Base-by-base conservation (phyloP, 2,113 vertebrate species). In the Oplegnathus fasciatus region DNA sequence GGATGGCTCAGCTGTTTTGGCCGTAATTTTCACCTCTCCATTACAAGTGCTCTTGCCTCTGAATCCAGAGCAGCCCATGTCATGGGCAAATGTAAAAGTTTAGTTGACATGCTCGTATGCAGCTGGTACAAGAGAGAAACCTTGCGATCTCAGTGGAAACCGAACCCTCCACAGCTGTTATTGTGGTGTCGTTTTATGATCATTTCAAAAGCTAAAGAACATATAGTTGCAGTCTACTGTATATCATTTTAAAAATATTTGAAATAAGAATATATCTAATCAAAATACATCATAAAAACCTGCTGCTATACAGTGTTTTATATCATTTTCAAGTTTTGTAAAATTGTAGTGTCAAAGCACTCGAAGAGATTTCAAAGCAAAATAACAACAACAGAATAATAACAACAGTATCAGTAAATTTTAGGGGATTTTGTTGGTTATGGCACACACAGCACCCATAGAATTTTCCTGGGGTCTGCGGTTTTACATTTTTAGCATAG, bases 1-100 rank as follows among this genome's bases (percentile, higher is more conserved):
- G 58, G 42, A 55, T 76, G 77, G 69, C 65, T 83, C 73, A 65
- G 75, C 84, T 80, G 78, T 82, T 88, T 75, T 61, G 67, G 60
- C 40, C 20, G 0, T 75, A 60, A 72, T 84, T 78, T 78, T 71
- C 55, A 62, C 68, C 69, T 66, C 32, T 73, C 61, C 20, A 75
- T 85, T 73, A 69, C 61, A 50, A 57, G 64, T 10, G 11, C 44
- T 24, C 20, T 74, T 65, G 42, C 69, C 37, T 71, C 37, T 55
- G 37, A 57, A 28, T 44, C 37, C 42, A 67, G 61, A 64, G 40
- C 32, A 65, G 57, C 32, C 22, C 30, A 34, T 74, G 74, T 54
- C 74, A 57, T 20, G 50, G 75, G 50, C 14, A 67, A 69, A 85
- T 78, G 78, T 71, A 52, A 72, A 86, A 26, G 74, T 82, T 75